These are phyloP conservation scores for Rhagonycha lutea DNA, from an alignment of 2,888 invertebrate species.

Conservation along the genomic window DNA sequence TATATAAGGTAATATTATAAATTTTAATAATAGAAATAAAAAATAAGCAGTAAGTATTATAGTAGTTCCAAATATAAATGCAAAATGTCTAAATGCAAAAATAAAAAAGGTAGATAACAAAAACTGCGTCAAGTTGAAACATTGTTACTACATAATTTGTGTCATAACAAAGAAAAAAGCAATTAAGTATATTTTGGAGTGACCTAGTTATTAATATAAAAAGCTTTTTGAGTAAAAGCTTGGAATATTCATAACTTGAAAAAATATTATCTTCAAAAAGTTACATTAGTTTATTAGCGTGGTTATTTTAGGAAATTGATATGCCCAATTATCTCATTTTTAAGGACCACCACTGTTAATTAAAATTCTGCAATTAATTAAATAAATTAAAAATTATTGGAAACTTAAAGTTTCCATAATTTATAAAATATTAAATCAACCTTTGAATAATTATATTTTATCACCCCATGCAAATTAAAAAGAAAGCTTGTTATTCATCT, in stretches of 20 bases:
- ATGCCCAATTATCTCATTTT: not conserved
- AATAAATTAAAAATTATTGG: not conserved
- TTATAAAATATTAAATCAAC: not conserved
- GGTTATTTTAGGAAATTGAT: not conserved
- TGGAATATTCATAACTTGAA: not conserved
- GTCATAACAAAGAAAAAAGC: not conserved
- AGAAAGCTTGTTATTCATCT: conserved; percentile 48
- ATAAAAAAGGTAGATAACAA: not conserved
- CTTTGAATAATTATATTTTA: not conserved
- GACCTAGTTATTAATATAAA: not conserved
- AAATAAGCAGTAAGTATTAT: not conserved
- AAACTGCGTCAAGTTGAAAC: not conserved
- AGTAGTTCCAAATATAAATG: not conserved
- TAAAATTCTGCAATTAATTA: not conserved
- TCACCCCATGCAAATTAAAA: not conserved
- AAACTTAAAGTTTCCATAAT: not conserved
- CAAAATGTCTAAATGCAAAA: not conserved
- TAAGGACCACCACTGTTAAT: not conserved
- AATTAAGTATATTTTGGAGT: not conserved
- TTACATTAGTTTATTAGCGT: not conserved
- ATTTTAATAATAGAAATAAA: not conserved
- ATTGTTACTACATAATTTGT: not conserved
- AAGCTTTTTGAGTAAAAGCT: not conserved
- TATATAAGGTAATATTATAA: not conserved
- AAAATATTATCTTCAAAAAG: not conserved